Evolutionary conservation across 1,140 invertebrate genomes (phyloP), one percentile per base, ranked within the genome.

Genomic region (Eurosta solidaginis): DNA sequence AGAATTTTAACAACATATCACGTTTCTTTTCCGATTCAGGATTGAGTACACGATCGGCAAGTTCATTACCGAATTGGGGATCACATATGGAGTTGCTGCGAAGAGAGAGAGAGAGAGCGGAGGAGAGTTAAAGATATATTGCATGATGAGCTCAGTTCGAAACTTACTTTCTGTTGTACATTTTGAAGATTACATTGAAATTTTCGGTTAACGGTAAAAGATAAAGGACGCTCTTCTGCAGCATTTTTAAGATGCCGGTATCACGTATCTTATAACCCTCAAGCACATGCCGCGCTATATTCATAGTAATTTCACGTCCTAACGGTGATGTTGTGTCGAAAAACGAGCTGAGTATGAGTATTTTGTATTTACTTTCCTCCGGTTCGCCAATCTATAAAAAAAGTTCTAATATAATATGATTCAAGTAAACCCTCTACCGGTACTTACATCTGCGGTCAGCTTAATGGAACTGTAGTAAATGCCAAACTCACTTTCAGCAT

Each of bases 301-400:
- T 92, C 1, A 97, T 83, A 0, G 95, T 86, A 40, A 98, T 90
- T 88, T 98, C 96, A 78, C 95, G 91, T 0, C 96, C 96, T 17
- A 95, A 87, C 1, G 95, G 93, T 82, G 97, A 94, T 1, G 80
- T 78, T 9, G 94, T 93, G 6, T 92, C 93, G 85, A 94, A 95
- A 36, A 98, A 83, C 29, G 95, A 95, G 42, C 96, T 96, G 14
- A 97, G 89, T 25, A 98, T 85, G 5, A 92, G 92, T 20, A 98
- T 90, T 81, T 96, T 93, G 81, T 93, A 92, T 89, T 96, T 96
- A 2, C 89, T 90, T 87, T 96, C 94, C 80, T 94, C 93, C 2
- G 93, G 92, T 1, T 90, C 88, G 1, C 93, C 93, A 79, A 93
- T 89, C 93, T 94, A 82, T 27, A 82, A 82, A 20, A 49, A 6